Percentiles rank a stretch among this genome's conserved stretches.
Conservation (phyloP, 2,797 vertebrate species). For the Ptychobarbus kaznakovi region DNA sequence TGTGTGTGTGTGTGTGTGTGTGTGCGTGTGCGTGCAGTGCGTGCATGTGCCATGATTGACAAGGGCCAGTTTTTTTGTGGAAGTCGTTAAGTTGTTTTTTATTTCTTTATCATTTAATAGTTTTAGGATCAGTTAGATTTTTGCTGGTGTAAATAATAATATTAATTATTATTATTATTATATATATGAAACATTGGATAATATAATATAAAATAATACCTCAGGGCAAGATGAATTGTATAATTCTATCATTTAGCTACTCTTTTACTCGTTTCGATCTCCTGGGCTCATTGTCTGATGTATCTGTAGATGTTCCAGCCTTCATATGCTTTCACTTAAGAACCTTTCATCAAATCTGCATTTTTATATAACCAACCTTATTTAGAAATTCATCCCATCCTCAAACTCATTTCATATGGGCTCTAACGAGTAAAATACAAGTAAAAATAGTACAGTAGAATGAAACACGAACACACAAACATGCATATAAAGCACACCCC, state of each 20-base stretch:
- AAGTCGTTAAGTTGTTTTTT: background rate
- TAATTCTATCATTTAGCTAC: background rate
- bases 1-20: no score
- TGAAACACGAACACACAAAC: conserved; percentile 29
- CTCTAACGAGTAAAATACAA: background rate
- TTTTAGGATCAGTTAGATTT: background rate
- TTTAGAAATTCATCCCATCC: background rate
- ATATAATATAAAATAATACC: background rate
- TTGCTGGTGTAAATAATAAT: background rate
- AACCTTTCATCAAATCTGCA: conserved; percentile 7
- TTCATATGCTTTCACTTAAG: conserved; percentile 5
- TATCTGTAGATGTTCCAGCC: background rate
- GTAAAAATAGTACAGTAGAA: conserved; percentile 49
- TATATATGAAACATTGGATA: background rate
- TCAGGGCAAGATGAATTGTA: background rate
- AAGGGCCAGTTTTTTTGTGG: no score
- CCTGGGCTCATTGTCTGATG: conserved; percentile 4
- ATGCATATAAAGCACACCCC: conserved; percentile 37
- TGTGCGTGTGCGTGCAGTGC: no score
- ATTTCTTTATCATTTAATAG: background rate
- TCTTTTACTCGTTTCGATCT: background rate
- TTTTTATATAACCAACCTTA: conserved; percentile 19
- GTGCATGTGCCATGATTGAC: no score
- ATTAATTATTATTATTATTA: background rate
- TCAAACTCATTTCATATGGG: conserved; percentile 18